These are phyloP conservation scores for Agrilus planipennis DNA, from an alignment of 1,140 invertebrate species.

Conservation along the genomic window DNA sequence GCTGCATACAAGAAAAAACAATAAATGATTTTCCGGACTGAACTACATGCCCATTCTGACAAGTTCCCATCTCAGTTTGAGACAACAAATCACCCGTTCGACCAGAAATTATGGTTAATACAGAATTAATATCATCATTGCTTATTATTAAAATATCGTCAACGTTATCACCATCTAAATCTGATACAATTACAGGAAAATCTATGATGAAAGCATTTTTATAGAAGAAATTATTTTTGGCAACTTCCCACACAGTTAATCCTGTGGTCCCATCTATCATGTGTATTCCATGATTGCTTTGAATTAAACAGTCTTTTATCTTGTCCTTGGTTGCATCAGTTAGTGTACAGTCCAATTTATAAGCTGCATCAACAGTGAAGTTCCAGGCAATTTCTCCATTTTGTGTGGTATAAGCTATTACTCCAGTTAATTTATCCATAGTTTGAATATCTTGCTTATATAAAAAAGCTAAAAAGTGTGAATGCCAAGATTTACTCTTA, in stretches of 20 bases:
- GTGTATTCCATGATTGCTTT: slow-evolving; percentile 54
- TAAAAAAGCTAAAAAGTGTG: slow-evolving; percentile 56
- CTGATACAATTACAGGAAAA: slow-evolving; percentile 57
- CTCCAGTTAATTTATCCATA: slow-evolving; percentile 35
- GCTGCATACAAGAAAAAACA: slow-evolving; percentile 12
- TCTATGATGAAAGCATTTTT: slow-evolving; percentile 42
- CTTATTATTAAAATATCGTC: slow-evolving; percentile 51
- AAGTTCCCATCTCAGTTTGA: slow-evolving; percentile 9
- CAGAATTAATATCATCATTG: slow-evolving; percentile 40
- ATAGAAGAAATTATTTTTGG: slow-evolving; percentile 36
- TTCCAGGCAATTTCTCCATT: slow-evolving; percentile 53
- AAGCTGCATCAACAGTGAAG: slow-evolving; percentile 46
- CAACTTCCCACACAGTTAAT: slow-evolving; percentile 49
- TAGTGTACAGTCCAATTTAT: slow-evolving; percentile 56
- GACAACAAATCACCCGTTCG: slow-evolving; percentile 45
- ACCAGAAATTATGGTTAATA: slow-evolving; percentile 52
- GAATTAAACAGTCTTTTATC: slow-evolving; percentile 57
- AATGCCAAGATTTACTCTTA: slow-evolving; percentile 42
- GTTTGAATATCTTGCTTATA: slow-evolving; percentile 49
- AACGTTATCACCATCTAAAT: slow-evolving; percentile 56
- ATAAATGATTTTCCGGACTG: slow-evolving; percentile 11
- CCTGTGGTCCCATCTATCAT: slow-evolving; percentile 58
- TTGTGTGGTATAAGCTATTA: slow-evolving; percentile 48
- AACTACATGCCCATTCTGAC: slow-evolving; percentile 7
- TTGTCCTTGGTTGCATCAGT: slow-evolving; percentile 57